Base-by-base conservation (phyloP, 1,140 invertebrate species). In the Pachypeltis micranthus region DNA sequence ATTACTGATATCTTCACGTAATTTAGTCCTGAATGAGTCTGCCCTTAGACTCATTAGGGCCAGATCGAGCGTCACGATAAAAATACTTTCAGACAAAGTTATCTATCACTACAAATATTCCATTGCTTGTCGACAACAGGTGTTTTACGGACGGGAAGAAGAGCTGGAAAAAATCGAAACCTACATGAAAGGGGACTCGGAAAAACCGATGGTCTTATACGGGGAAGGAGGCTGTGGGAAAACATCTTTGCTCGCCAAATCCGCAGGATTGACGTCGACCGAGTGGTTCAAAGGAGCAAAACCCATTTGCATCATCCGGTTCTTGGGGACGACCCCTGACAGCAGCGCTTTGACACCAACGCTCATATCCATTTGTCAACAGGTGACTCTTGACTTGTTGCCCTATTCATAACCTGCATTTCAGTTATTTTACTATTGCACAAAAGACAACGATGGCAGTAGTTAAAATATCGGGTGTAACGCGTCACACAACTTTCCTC, bases 151-250 rank as follows among this genome's bases (percentile, higher is more conserved):
- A 0, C 80, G 95, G 55, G 90, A 94, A 74, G 86, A 92, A 62
- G 90, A 87, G 69, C 76, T 98, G 21, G 81, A 85, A 60, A 84
- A 80, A 66, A 93, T 96, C 39, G 81, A 88, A 69, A 76, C 84
- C 21, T 94, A 98, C 74, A 92, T 98, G 82, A 77, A 86, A 61
- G 89, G 86, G n/a, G 76, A 82, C 63, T 86, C 83, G 27, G 86
- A 91, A 69, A 90, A 92, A 73, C 93, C 93, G 14, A 77, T 98
- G 61, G 88, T 97, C n/a, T 78, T 98, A 63, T 93, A 93, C 73
- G 96, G 96, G 1, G 91, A 93, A 77, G 91, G 92, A 69, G 96
- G 96, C 27, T 98, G 94, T 72, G 96, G 96, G 1, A 99, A 99
- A 77, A 98, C 95, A 2, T 97, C 95, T 2, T 77, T 98, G 0